Conservation (phyloP, 37 sponge, comb jelly and placozoan species). For the Spongia lamella region DNA sequence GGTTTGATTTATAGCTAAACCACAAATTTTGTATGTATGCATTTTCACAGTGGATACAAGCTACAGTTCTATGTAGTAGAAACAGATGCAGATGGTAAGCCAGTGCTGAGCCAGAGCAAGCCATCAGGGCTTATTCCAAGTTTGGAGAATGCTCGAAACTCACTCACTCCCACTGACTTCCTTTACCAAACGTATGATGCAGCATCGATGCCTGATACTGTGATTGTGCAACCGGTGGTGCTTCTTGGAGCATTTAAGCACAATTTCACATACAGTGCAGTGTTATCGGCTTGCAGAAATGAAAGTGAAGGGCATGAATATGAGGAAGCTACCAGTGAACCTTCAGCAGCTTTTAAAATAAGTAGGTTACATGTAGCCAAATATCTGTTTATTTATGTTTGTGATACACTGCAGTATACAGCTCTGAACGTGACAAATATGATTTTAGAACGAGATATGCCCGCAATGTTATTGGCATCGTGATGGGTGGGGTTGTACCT, state of each 20-base stretch:
- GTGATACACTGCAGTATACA: too few species aligned
- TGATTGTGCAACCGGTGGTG: not conserved
- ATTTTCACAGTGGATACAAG: slow-evolving; percentile 10
- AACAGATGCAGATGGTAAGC: not conserved
- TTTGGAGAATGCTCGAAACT: not conserved
- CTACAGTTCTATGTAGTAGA: slow-evolving; percentile 18
- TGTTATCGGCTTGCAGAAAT: slow-evolving; percentile 17
- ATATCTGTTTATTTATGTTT: too few species aligned
- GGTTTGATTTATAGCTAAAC: not conserved
- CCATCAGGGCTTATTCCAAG: not conserved
- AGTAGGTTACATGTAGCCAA: too few species aligned
- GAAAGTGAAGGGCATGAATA: not conserved
- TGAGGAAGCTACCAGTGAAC: too few species aligned
- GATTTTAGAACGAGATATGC: too few species aligned
- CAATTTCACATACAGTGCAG: not conserved
- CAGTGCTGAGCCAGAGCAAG: not conserved
- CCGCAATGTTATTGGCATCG: too few species aligned
- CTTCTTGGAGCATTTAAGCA: slow-evolving; percentile 12
- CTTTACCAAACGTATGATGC: not conserved
- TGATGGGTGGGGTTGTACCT: too few species aligned
- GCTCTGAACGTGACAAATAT: too few species aligned
- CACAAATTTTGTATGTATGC: slow-evolving; percentile 2
- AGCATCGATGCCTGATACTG: not conserved
- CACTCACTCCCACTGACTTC: slow-evolving; percentile 9
- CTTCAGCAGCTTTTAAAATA: too few species aligned